Evolutionary conservation across 2,888 invertebrate genomes (phyloP), one percentile per base, ranked within the genome.

Genomic region (Calameuta pallipes): DNA sequence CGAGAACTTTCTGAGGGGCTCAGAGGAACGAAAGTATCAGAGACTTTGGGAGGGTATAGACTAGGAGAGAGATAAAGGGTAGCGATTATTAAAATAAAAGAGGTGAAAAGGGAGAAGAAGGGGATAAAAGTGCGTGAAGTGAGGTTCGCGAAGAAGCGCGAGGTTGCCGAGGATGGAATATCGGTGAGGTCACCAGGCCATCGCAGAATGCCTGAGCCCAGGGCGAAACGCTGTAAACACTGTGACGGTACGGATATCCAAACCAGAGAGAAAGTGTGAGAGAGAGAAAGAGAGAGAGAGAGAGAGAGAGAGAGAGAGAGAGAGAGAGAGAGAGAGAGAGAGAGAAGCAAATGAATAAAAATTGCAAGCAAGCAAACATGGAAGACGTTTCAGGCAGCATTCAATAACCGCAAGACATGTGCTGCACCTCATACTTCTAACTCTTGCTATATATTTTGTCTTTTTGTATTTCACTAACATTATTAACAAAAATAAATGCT

Each of bases 161-260:
- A 30, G 70, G 70, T 13, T 12, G 87, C 80, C 87, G 85, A 89
- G 89, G 90, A 91, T 91, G 91, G 91, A 89, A 90, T 89, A 90
- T 88, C 91, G 91, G 89, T 91, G 90, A 91, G 88, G 87, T 89
- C 87, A 89, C 90, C 89, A 91, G 91, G 90, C 90, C 89, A 89
- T 88, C 91, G 86, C 91, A 91, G 91, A 91, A 92, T 92, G 92
- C 94, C 94, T 93, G 94, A 94, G 93, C 96, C 96, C 93, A 95
- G 96, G 94, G 96, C 96, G 93, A 96, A 96, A 94, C 96, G 96
- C 95, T 96, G 96, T 96, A 96, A 95, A 94, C 96, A 96, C 93
- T 96, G 96, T 95, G 96, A 96, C 96, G 96, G 96, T 96, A 95
- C 89, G 90, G 41, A 41, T 41, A 41, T 41, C 15, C 15, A 41